Conservation (phyloP, 2,797 vertebrate species). For the Cyclopterus lumpus region DNA sequence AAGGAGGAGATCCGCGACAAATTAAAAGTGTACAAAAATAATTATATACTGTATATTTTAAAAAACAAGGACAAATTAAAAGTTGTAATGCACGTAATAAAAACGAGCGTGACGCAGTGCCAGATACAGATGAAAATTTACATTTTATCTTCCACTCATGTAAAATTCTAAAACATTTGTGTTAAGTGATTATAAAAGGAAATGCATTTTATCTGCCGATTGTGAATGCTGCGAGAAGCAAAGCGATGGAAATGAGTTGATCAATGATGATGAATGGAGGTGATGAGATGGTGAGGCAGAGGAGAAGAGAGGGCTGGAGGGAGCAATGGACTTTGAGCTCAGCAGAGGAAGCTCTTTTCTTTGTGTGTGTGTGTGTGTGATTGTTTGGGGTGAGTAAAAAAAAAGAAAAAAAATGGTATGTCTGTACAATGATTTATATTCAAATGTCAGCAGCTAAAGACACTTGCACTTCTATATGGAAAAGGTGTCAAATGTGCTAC, state of each 20-base stretch:
- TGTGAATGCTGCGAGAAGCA: neutral
- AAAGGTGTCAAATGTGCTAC: neutral
- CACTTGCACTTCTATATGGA: neutral
- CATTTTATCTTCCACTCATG: neutral
- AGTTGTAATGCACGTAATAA: neutral
- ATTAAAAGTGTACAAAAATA: neutral
- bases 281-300: neutral
- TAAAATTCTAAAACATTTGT: neutral
- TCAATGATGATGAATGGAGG: constrained; percentile 21
- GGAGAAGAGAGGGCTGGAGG: constrained; percentile 2
- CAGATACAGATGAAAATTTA: neutral
- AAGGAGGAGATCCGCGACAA: neutral
- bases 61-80: neutral
- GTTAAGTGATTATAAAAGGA: neutral
- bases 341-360: constrained; percentile 81
- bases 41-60: no score
- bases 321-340: constrained; percentile 52
- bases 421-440: constrained; percentile 16
- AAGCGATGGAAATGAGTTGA: constrained; percentile 6
- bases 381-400: constrained; percentile 29
- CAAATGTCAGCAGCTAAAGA: neutral
- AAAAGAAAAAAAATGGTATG: neutral
- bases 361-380: constrained; percentile 23
- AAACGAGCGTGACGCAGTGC: neutral
- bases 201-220: neutral